phyloP scores from a whole-genome alignment of 2,113 vertebrate species.

The Chlorodrepanis virens region DNA sequence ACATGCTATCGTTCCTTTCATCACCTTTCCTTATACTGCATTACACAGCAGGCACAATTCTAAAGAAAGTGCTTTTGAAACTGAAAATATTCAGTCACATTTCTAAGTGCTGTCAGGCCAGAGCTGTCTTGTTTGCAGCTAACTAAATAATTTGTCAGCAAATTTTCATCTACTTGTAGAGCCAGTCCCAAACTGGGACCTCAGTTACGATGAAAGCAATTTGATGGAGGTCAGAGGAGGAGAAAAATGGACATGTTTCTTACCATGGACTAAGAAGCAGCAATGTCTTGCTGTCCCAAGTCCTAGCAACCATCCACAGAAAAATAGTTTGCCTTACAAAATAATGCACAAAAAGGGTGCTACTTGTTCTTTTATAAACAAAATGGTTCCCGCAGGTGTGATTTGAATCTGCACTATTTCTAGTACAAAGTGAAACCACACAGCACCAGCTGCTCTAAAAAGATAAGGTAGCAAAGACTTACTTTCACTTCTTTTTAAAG shows the following conservation, averaged over 20 bases:
- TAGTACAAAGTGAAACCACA: background rate
- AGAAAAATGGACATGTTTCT: background rate
- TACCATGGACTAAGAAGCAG: background rate
- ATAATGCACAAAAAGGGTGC: background rate
- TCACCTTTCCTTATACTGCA: background rate
- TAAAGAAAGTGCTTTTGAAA: background rate
- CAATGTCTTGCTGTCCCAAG: background rate
- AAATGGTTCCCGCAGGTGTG: background rate
- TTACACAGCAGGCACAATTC: background rate
- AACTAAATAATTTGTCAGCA: background rate
- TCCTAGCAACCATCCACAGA: background rate
- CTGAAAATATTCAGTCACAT: background rate
- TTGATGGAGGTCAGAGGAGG: background rate
- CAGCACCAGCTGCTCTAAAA: background rate
- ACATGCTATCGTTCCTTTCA: background rate
- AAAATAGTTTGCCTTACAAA: background rate
- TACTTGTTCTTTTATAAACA: background rate
- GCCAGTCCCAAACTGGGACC: background rate
- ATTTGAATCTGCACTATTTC: background rate
- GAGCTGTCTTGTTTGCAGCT: background rate
- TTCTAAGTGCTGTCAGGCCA: background rate
- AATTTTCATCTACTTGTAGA: background rate
- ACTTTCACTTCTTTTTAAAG: background rate
- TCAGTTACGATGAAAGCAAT: background rate
- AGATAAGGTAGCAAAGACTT: background rate